Percentiles rank a stretch among this genome's conserved stretches.
These are phyloP conservation scores for Drosophila virilis DNA, from an alignment of 1,140 invertebrate species.

Conservation along the genomic window DNA sequence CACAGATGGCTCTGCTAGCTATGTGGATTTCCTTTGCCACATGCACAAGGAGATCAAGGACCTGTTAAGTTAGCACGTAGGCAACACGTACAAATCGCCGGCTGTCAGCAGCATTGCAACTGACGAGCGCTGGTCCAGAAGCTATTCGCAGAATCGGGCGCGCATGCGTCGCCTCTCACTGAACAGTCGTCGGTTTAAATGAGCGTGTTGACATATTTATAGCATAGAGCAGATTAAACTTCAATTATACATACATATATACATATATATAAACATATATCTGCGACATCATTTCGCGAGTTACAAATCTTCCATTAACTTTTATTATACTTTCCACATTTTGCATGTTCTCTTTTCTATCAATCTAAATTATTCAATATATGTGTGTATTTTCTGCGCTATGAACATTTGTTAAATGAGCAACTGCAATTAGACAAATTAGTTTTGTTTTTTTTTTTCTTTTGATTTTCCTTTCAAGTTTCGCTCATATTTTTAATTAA, in stretches of 20 bases:
- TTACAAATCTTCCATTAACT: conserved; percentile 75
- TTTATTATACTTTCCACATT: conserved; percentile 61
- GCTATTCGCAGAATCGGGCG: conserved; percentile 81
- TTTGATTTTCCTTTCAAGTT: conserved; percentile 41
- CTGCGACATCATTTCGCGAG: conserved; percentile 61
- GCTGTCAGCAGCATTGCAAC: conserved; percentile 24
- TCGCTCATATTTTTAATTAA: conserved; percentile 54
- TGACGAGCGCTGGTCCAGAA: conserved; percentile 60
- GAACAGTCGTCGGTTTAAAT: conserved; percentile 65
- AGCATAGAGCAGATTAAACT: conserved; percentile 30
- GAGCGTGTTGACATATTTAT: conserved; percentile 35
- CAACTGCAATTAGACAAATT: conserved; percentile 52
- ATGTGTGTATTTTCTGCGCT: conserved; percentile 49
- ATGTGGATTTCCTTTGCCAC: conserved; percentile 99
- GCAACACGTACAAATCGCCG: conserved; percentile 53
- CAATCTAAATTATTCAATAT: conserved; percentile 42
- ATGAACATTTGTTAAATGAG: conserved; percentile 61
- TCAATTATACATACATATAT: conserved; percentile 69
- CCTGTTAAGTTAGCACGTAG: conserved; percentile 88
- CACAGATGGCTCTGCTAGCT: conserved; percentile 93
- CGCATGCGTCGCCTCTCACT: conserved; percentile 69
- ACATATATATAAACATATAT: conserved; percentile 45
- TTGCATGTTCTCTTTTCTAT: conserved; percentile 46
- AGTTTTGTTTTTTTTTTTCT: conserved; percentile 28
- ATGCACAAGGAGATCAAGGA: conserved; percentile 99